Evolutionary conservation across 2,113 vertebrate species (phyloP).

Genomic region (Callorhinus ursinus): DNA sequence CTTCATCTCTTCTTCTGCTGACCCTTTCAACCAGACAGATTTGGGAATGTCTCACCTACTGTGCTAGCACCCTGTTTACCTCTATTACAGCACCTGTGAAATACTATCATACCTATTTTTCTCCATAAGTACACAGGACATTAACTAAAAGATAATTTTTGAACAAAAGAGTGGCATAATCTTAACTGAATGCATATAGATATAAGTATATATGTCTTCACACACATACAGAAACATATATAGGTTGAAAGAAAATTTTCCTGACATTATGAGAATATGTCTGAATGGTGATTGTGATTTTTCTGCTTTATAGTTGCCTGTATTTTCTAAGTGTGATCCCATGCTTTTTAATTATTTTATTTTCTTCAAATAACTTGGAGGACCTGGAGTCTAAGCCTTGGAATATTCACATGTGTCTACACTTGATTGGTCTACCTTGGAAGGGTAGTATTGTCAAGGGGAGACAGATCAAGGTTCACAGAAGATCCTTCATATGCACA

Average conservation of each 20-base stretch:
- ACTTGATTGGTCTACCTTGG: not conserved
- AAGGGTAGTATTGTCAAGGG: not conserved
- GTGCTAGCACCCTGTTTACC: accelerated
- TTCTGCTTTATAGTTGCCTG: not conserved
- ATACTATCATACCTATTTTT: not conserved
- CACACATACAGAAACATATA: not conserved
- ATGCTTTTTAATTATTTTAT: not conserved
- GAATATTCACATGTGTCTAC: not conserved
- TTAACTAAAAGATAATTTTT: not conserved
- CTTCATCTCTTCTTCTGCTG: not conserved
- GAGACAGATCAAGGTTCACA: not conserved
- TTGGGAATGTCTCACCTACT: no score
- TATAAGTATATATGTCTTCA: not conserved
- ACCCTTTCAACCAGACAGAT: not conserved
- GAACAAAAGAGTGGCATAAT: not conserved
- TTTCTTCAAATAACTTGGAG: not conserved
- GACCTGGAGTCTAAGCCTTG: not conserved
- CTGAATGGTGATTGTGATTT: not conserved
- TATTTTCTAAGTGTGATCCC: not conserved
- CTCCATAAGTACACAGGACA: not conserved
- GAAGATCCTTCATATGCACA: accelerated
- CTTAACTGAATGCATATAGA: not conserved
- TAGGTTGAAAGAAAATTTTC: not conserved
- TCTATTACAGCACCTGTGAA: not conserved
- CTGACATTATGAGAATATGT: not conserved